phyloP scores from a whole-genome alignment of 2,888 invertebrate genomes.

The Anorthoa munda region DNA sequence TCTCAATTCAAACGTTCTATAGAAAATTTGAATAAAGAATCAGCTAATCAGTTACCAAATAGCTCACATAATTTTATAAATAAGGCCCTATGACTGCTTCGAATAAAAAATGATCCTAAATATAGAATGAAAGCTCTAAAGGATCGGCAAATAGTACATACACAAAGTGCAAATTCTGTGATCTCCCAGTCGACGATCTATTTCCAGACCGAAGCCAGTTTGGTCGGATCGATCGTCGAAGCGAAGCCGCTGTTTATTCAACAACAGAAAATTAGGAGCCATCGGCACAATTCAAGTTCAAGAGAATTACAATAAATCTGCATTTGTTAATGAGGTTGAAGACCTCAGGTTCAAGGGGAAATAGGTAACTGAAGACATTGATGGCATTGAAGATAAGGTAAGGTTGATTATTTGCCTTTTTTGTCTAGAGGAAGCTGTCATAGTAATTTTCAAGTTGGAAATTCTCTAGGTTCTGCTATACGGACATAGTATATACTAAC shows the following conservation, averaged over 20 bases:
- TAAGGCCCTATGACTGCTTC: background rate
- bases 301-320: slow-evolving; percentile 48
- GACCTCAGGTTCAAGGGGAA: slow-evolving; percentile 52
- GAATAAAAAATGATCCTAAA: slow-evolving; percentile 30
- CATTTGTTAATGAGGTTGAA: slow-evolving; percentile 39
- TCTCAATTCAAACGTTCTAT: too few species aligned
- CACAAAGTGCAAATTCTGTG: slow-evolving; percentile 35
- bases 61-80: too few species aligned
- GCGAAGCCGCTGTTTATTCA: slow-evolving; percentile 39
- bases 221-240: slow-evolving; percentile 40
- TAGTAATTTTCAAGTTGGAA: background rate
- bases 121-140: slow-evolving; percentile 14
- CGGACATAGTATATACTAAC: background rate
- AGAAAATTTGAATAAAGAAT: too few species aligned
- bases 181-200: slow-evolving; percentile 32
- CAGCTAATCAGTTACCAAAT: too few species aligned
- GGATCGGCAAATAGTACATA: slow-evolving; percentile 35
- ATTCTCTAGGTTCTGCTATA: background rate
- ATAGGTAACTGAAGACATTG: background rate
- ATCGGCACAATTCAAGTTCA: slow-evolving; percentile 43
- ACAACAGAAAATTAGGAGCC: slow-evolving; percentile 36
- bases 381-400: background rate
- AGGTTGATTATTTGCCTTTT: background rate
- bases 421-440: too few species aligned
- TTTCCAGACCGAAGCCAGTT: slow-evolving; percentile 42